Evolutionary conservation across 2,113 vertebrate species (phyloP).

Genomic region (Megaceryle maxima): DNA sequence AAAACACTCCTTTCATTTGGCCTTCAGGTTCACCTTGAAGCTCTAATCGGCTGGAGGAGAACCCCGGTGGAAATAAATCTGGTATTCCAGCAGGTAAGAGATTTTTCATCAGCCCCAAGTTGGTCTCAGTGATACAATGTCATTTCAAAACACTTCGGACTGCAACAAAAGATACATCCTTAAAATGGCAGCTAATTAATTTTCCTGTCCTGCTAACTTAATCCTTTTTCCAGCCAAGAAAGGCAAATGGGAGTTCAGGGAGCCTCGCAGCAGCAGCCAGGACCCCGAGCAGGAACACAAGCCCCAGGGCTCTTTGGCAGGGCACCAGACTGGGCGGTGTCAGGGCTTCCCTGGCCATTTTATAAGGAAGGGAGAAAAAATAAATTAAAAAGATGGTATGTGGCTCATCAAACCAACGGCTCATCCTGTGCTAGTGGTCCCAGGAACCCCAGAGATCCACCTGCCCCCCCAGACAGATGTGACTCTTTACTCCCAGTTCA

Average conservation of each 20-base stretch:
- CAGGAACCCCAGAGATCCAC: not conserved
- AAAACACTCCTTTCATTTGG: not conserved
- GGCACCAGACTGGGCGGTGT: not conserved
- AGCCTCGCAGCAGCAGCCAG: not conserved
- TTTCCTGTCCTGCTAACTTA: constrained; percentile 50
- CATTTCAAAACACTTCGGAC: not conserved
- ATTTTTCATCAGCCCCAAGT: not conserved
- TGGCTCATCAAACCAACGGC: not conserved
- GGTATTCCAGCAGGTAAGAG: not conserved
- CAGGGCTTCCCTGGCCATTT: not conserved
- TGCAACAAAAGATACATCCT: not conserved
- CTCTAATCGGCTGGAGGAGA: not conserved
- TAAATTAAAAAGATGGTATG: not conserved
- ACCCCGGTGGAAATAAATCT: not conserved
- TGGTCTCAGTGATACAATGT: not conserved
- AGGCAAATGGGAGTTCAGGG: constrained; percentile 21
- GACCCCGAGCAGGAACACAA: not conserved
- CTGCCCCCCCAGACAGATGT: fast-evolving
- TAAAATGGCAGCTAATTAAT: constrained; percentile 55
- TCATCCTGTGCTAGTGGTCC: not conserved
- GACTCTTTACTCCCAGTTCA: not conserved
- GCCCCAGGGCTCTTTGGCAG: constrained; percentile 8
- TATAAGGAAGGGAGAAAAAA: not conserved
- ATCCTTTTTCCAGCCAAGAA: constrained; percentile 45
- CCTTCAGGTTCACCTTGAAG: constrained; percentile 45